Conservation (phyloP, 2,888 invertebrate genomes). For the Buathra laborator region DNA sequence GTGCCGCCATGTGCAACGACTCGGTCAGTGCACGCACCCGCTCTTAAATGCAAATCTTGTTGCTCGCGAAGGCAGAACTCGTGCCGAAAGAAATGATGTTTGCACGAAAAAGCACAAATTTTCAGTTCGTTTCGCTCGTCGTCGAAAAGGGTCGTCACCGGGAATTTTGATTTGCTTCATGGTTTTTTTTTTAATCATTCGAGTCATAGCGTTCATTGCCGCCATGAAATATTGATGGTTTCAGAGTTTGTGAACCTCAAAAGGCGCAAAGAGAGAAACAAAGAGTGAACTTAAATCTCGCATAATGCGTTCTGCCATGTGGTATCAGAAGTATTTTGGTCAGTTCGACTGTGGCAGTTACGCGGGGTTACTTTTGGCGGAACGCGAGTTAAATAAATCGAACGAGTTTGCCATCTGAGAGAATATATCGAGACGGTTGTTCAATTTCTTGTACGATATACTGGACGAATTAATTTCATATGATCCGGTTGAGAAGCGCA, state of each 20-base stretch:
- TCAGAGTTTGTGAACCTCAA: conserved; percentile 23
- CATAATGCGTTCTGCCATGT: conserved; percentile 72
- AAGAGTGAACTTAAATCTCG: conserved; percentile 75
- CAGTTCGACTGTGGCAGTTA: conserved; percentile 1
- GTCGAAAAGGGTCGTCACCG: conserved; percentile 9
- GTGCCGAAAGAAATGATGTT: conserved; percentile 50
- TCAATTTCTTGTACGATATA: conserved; percentile 65
- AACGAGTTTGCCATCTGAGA: conserved; percentile 49
- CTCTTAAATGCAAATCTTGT: conserved; percentile 62
- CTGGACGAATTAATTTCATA: conserved; percentile 74
- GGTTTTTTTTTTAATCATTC: conserved; percentile 18
- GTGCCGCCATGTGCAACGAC: conserved; percentile 36
- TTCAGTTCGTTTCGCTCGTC: conserved; percentile 60
- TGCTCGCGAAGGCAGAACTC: background rate
- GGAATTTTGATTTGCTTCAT: conserved; percentile 22
- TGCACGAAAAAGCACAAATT: conserved; percentile 48
- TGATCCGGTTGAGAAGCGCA: conserved; percentile 66
- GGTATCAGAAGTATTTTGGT: conserved; percentile 43
- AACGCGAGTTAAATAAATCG: conserved; percentile 32
- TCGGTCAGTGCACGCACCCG: conserved; percentile 28
- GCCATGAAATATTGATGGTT: conserved; percentile 59
- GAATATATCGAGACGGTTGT: conserved; percentile 41
- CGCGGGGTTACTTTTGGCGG: conserved; percentile 26
- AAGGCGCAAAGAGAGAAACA: conserved; percentile 6
- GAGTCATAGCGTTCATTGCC: conserved; percentile 8